Evolutionary conservation across 1,140 invertebrate genomes (phyloP), one percentile per base, ranked within the genome.

Genomic region (Drosophila varians): DNA sequence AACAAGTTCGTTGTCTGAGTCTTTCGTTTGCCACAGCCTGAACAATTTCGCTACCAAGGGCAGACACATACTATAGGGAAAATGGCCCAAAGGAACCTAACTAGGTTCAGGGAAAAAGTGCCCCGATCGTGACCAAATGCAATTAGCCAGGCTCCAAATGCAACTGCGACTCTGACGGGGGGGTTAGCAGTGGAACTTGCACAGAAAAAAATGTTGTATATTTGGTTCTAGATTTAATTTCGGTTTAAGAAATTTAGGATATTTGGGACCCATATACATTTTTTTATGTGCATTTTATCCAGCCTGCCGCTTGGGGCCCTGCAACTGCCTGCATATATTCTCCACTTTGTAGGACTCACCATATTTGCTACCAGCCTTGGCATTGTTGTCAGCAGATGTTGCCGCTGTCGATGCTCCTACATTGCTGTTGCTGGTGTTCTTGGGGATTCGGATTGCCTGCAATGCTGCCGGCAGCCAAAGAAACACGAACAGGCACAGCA

Each of bases 11-110:
- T 70, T 87, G 64, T 61, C 77, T 82, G 52, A 86, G 82, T 86
- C 83, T 77, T 86, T 86, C 55, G 78, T 69, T 28, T 40, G 18
- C 40, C 38, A 48, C 25, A 57, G 61, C 69, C 52, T 74, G 62
- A 82, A 76, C 77, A 64, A 82, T 82, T 82, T 82, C 68, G 58
- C 76, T 79, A 74, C 82, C 80, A 86, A 86, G 80, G 80, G 80
- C 80, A 76, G 73, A 56, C 69, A 28, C n/a, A n/a, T n/a, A n/a
- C n/a, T n/a, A n/a, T 21, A 66, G 64, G 58, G 60, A 66, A 66
- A 66, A 36, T 68, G 40, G 14, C 62, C 51, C 55, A 52, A 31
- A 65, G 72, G 72, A 74, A 52, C 60, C 25, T 46, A 73, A 74
- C 48, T 34, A 56, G 69, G 56, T 65, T 54, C 55, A 66, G 54